Evolutionary conservation across 1,140 invertebrate genomes (phyloP).

Genomic region (Cyclargus thomasi): DNA sequence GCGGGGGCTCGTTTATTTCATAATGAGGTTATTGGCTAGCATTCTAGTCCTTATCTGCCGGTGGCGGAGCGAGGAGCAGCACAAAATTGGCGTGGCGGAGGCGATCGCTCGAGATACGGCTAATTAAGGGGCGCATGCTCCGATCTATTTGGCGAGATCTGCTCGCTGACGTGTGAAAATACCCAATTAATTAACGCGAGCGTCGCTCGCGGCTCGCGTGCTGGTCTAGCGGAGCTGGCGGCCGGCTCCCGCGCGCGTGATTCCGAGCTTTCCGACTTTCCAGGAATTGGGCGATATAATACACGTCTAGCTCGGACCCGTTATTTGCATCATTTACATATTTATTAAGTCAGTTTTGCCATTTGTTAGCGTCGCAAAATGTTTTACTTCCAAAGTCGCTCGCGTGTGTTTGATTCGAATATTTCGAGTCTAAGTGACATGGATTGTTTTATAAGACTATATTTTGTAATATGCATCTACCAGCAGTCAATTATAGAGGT

Average conservation of each 20-base stretch:
- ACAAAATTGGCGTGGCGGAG: constrained; percentile 70
- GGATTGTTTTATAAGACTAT: too few relatives aligned
- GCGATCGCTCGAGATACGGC: constrained; percentile 62
- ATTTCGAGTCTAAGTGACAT: too few relatives aligned
- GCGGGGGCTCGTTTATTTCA: constrained; percentile 62
- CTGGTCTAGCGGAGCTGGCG: constrained; percentile 32
- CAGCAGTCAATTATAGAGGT: too few relatives aligned
- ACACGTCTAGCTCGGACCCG: constrained; percentile 2
- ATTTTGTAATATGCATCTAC: too few relatives aligned
- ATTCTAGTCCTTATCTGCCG: constrained; percentile 63
- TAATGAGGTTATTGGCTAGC: constrained; percentile 74
- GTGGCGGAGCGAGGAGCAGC: constrained; percentile 52
- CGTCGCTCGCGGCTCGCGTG: constrained; percentile 50
- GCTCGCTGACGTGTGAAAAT: constrained; percentile 72
- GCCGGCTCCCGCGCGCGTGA: constrained; percentile 36
- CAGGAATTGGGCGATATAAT: constrained; percentile 35
- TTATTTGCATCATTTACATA: constrained; percentile 1
- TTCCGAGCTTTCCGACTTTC: constrained; percentile 40
- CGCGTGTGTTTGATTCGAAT: too few relatives aligned
- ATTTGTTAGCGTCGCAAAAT: too few relatives aligned
- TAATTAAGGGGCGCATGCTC: constrained; percentile 67
- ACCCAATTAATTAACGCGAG: constrained; percentile 71
- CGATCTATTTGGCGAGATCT: constrained; percentile 73
- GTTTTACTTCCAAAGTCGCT: too few relatives aligned
- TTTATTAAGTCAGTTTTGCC: neutral